Conservation (phyloP, 2,888 invertebrate genomes). For the Coleophora deauratella region DNA sequence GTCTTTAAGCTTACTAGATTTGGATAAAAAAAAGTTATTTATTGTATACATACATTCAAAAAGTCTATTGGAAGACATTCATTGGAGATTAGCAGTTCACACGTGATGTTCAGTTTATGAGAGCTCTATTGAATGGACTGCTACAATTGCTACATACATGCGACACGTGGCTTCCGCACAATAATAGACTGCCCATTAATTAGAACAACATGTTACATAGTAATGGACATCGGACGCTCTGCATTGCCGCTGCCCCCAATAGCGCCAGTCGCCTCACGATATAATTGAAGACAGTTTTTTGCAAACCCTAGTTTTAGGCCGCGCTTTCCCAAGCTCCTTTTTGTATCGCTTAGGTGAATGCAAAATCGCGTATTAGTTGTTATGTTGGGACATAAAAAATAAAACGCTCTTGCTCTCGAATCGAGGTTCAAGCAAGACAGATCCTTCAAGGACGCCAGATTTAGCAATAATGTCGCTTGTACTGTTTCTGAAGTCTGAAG, state of each 20-base stretch:
- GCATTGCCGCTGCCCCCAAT: constrained; percentile 12
- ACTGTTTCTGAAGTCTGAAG: too few relatives aligned
- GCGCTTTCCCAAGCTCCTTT: constrained; percentile 13
- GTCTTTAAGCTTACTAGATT: too few relatives aligned
- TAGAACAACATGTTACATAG: constrained; percentile 60
- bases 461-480: too few relatives aligned
- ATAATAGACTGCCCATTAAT: constrained; percentile 62
- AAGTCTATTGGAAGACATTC: too few relatives aligned
- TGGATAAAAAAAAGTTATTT: too few relatives aligned
- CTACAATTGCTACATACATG: too few relatives aligned
- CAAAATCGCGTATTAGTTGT: constrained; percentile 7
- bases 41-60: too few relatives aligned
- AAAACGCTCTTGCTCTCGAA: too few relatives aligned
- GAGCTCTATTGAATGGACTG: constrained; percentile 2
- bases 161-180: constrained; percentile 22
- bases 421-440: too few relatives aligned
- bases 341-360: constrained; percentile 11
- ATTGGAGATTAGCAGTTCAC: too few relatives aligned
- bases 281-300: constrained; percentile 39
- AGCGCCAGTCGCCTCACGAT: constrained; percentile 5
- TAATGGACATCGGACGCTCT: constrained; percentile 50
- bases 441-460: too few relatives aligned
- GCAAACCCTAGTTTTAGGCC: constrained; percentile 28
- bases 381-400: neutral
- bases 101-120: neutral